phyloP scores from a whole-genome alignment of 2,888 invertebrate species.

The Clivina fossor region DNA sequence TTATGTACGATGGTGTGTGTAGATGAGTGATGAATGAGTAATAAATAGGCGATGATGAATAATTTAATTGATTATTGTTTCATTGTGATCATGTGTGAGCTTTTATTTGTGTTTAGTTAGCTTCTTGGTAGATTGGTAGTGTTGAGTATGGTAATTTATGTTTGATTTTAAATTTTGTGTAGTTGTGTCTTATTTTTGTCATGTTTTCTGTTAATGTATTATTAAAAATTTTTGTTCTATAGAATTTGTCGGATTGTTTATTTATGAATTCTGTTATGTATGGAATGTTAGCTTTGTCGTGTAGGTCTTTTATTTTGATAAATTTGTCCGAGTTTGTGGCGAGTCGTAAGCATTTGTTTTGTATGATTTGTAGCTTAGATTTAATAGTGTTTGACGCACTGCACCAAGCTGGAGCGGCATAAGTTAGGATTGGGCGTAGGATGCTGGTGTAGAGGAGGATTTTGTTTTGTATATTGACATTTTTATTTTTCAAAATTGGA shows the following conservation, averaged over 20 bases:
- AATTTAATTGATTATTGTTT: too few relatives aligned
- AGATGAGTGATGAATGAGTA: too few relatives aligned
- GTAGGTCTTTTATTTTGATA: constrained; percentile 9
- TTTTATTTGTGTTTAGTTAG: too few relatives aligned
- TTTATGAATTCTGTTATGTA: constrained; percentile 22
- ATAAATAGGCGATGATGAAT: too few relatives aligned
- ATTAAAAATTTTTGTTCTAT: constrained; percentile 20
- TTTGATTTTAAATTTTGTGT: too few relatives aligned
- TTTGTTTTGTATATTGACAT: constrained; percentile 36
- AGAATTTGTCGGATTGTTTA: constrained; percentile 25
- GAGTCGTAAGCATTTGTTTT: too few relatives aligned
- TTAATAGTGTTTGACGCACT: constrained; percentile 31
- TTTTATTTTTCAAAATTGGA: constrained; percentile 22
- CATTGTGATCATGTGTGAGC: too few relatives aligned
- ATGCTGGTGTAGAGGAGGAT: constrained; percentile 40
- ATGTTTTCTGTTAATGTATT: constrained; percentile 19
- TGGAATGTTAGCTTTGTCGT: constrained; percentile 21
- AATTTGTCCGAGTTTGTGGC: constrained; percentile 12
- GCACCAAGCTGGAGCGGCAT: constrained; percentile 42
- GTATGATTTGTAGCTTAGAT: constrained; percentile 35
- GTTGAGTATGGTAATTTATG: too few relatives aligned
- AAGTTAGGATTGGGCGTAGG: constrained; percentile 39
- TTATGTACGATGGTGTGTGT: too few relatives aligned
- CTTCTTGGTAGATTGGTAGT: too few relatives aligned
- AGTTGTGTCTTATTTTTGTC: too few relatives aligned